Evolutionary conservation across 2,888 invertebrate species (phyloP), one percentile per base, ranked within the genome.

Genomic region (Caenorhabditis uteleia): DNA sequence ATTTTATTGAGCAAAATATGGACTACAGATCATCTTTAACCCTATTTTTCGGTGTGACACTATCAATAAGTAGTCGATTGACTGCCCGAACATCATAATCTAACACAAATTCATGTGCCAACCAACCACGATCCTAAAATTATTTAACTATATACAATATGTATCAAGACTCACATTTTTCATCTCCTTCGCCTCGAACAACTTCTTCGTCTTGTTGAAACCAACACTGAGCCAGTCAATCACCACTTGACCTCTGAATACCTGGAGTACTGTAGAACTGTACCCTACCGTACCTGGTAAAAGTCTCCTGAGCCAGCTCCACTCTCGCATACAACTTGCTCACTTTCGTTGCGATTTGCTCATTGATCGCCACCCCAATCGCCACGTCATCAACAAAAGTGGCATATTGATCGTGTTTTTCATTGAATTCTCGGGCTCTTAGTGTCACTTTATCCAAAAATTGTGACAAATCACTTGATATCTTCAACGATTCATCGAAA

Each of bases 371-470:
- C 1, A 78, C 72, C 14, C 83, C 83, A 5, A 83, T 75, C n/a
- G 84, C 83, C 26, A 84, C 74, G 27, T 84, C 83, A 51, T 84
- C 84, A 45, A 77, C 74, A 44, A 72, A 75, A 4, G 70, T 55
- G 48, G 68, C 76, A 21, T 66, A 56, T 21, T 60, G 56, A 21
- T 31, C 25, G 6, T 20, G 34, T 18, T 26, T 4, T 5, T 27
- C 34, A 14, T 44, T 40, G 29, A 42, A 51, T 26, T 46, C 25
- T 18, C 59, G 23, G 8, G 44, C 34, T 46, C 33, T 59, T 2
- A 26, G 20, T 1, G 72, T 73, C 33, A 67, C 69, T 8, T 54
- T 59, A 14, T 29, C 50, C 34, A 75, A 44, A 38, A 62, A 75
- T 3, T 49, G 36, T 2, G 70, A 68, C 4, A 73, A 18, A 0